Base-by-base conservation (phyloP, 2,888 invertebrate genomes). In the Drosophila emarginata region DNA sequence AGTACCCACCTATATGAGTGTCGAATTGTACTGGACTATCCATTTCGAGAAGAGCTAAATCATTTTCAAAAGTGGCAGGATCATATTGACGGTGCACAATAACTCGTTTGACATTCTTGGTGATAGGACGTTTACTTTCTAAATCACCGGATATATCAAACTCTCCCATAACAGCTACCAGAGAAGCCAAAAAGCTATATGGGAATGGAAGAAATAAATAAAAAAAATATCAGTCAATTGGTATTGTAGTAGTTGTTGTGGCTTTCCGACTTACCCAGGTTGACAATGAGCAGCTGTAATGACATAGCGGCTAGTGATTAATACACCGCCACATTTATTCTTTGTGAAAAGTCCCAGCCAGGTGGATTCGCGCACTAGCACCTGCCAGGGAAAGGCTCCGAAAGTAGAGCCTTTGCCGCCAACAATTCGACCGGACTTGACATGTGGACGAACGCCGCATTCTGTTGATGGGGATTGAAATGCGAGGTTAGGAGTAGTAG, bases 281-380 rank as follows among this genome's bases (percentile, higher is more conserved):
- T 98, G 97, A 92, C 98, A 98, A 93, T 98, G 98, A 0, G 98
- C 98, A 0, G 98, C 98, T 0, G 98, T 98, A 67, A 97, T 95
- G 4, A 98, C 97, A 89, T 95, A 97, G 91, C 94, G 94, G 82
- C 94, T 95, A 37, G 96, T 96, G 83, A 98, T 97, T n/a, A 98
- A 94, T 0, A 98, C 98, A 2, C 98, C 98, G 1, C 98, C 98
- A 89, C 98, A 98, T 92, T 98, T 98, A 92, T 98, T 98, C 92
- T 98, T 98, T 56, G 97, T 97, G 92, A 98, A 97, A 18, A 98
- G 94, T 0, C 98, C 98, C 51, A 98, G 93, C 97, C 97, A 98
- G 0, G 97, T 97, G 1, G 97, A 96, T 92, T 98, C 98, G 39
- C 97, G 93, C 0, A 98, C 97, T 26, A 98, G 93, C 0, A 97